Base-by-base conservation (phyloP, 2,113 vertebrate genomes). In the Narcine bancroftii region DNA sequence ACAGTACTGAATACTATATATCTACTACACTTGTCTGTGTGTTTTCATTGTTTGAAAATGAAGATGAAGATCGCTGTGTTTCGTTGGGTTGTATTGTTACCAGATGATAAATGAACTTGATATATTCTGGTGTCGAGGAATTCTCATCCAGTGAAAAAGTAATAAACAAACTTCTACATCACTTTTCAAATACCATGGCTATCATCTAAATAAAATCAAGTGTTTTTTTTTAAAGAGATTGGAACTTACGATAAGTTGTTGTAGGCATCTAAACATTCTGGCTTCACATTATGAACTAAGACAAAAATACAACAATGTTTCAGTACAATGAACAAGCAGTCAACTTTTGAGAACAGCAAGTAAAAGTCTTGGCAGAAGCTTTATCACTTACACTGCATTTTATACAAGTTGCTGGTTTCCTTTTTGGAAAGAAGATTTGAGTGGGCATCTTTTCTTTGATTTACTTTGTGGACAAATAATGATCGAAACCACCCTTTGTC, bases 201-300 rank as follows among this genome's bases (percentile, higher is more conserved):
- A 60, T 11, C 60, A 24, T 87, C 53, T 85, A 36, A 85, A 60
- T 19, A 85, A 56, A 85, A 36, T 85, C 81, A 83, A 5, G 10
- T 33, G 79, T 56, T n/a, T 83, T 56, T 85, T 56, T n/a, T n/a
- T n/a, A n/a, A 85, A 85, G 81, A 87, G 33, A 19, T 63, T 60
- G 53, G 26, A 50, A 95, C 98, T 97, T 94, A 99, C 98, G 98
- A 97, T n/a, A 99, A 95, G 93, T 93, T 95, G 96, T 99, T 99
- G 95, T 99, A 99, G 42, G 95, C 95, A 0, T 99, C 97, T 95
- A 98, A 95, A 93, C 95, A 99, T 92, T 99, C 98, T 0, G 98
- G 98, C 94, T 99, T 99, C 94, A 99, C 96, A 0, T 97, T 98
- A 95, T 99, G 98, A 97, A 99, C 99, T 99, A 94, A 95, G 93